These are phyloP conservation scores for Drosophila sordidula DNA, from an alignment of 2,888 invertebrate genomes.

Conservation along the genomic window DNA sequence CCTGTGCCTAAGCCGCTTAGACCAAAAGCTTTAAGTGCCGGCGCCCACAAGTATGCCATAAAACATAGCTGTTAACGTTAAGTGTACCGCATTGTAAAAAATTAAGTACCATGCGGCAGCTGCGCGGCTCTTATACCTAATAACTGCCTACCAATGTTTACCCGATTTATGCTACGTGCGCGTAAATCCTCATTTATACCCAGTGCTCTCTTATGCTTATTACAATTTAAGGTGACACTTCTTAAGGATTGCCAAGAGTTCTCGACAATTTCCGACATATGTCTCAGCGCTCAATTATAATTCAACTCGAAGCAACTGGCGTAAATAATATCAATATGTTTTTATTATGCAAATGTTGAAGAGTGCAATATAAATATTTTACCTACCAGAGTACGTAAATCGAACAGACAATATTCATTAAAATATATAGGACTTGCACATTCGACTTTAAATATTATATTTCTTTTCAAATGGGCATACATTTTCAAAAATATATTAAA, in stretches of 20 bases:
- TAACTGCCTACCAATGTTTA: constrained; percentile 46
- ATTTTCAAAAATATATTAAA: too few relatives aligned
- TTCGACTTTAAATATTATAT: too few relatives aligned
- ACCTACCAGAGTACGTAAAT: neutral
- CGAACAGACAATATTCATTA: neutral
- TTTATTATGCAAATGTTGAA: neutral
- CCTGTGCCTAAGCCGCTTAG: constrained; percentile 67
- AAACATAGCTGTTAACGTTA: constrained; percentile 56
- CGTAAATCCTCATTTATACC: constrained; percentile 48
- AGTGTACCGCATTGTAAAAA: constrained; percentile 55
- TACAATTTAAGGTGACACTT: constrained; percentile 57
- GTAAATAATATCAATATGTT: neutral
- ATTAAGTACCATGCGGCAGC: constrained; percentile 57
- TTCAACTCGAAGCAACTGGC: neutral
- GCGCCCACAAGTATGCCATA: constrained; percentile 50
- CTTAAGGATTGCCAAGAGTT: neutral
- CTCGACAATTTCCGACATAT: neutral
- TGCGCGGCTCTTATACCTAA: constrained; percentile 27
- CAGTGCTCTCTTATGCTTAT: constrained; percentile 42
- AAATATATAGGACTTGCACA: neutral
- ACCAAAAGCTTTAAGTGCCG: constrained; percentile 46
- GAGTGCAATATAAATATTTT: constrained; percentile 4
- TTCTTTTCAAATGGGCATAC: too few relatives aligned
- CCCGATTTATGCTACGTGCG: constrained; percentile 41
- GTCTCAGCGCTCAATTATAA: constrained; percentile 9